Conservation (phyloP, 2,797 vertebrate genomes). For the Labeo calbasu region DNA sequence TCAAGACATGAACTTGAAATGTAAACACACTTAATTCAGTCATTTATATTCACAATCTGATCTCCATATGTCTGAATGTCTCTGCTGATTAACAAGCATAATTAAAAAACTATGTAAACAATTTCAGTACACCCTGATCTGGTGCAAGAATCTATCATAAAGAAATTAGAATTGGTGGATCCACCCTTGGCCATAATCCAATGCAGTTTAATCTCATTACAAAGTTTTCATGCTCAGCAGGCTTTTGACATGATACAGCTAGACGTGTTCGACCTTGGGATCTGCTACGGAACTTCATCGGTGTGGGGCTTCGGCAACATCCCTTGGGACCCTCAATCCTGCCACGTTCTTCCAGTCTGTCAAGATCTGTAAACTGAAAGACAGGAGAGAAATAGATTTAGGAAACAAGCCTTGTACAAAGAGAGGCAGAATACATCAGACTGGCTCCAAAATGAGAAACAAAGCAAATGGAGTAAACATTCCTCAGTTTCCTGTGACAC, state of each 20-base stretch:
- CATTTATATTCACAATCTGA: not conserved
- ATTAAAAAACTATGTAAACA: not conserved
- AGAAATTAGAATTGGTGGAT: slow-evolving; percentile 5
- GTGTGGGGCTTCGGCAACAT: slow-evolving; percentile 79
- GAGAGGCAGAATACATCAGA: not conserved
- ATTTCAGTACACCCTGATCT: slow-evolving; percentile 1
- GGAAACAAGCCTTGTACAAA: slow-evolving; percentile 10
- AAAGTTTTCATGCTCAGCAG: slow-evolving; percentile 33
- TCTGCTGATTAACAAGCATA: slow-evolving; percentile 8
- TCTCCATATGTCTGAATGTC: not conserved
- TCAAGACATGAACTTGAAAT: slow-evolving; percentile 4
- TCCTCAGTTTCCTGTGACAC: slow-evolving; percentile 22
- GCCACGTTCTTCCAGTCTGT: slow-evolving; percentile 78
- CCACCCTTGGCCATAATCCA: not conserved
- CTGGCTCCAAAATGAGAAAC: slow-evolving; percentile 5
- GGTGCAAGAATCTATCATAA: not conserved
- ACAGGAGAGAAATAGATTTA: slow-evolving; percentile 14
- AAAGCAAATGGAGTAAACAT: not conserved
- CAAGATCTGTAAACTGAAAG: slow-evolving; percentile 62
- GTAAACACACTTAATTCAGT: not conserved
- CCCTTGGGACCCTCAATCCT: slow-evolving; percentile 75
- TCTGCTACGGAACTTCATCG: slow-evolving; percentile 85
- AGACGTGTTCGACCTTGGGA: slow-evolving; percentile 82
- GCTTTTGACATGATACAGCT: slow-evolving; percentile 38
- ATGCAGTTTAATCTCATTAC: not conserved